Conservation (phyloP, 2,888 invertebrate species). For the Yponomeuta malinellus region DNA sequence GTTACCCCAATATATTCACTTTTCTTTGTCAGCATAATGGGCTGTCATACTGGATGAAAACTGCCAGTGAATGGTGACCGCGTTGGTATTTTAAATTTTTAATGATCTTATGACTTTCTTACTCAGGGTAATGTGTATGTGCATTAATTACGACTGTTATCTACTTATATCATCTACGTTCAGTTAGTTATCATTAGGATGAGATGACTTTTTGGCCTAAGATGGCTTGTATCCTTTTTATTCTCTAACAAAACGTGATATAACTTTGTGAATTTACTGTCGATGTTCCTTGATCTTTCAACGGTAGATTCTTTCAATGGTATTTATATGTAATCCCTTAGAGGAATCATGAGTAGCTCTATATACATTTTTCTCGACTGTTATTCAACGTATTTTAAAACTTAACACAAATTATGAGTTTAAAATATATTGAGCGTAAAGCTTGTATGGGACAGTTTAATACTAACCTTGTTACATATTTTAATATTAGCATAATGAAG, state of each 20-base stretch:
- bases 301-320: slow-evolving; percentile 40
- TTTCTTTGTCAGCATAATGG: slow-evolving; percentile 1
- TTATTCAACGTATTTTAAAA: neutral
- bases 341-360: slow-evolving; percentile 43
- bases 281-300: slow-evolving; percentile 33
- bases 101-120: slow-evolving; percentile 66
- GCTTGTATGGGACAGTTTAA: slow-evolving; percentile 17
- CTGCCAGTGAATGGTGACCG: neutral
- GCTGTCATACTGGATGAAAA: slow-evolving; percentile 7
- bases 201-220: slow-evolving; percentile 62
- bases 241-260: slow-evolving; percentile 26
- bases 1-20: slow-evolving; percentile 7
- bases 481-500: slow-evolving; percentile 48
- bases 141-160: slow-evolving; percentile 46
- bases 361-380: slow-evolving; percentile 28
- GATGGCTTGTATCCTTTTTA: slow-evolving; percentile 35
- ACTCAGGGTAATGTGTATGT: slow-evolving; percentile 64
- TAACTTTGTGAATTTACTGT: slow-evolving; percentile 28
- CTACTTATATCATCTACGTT: slow-evolving; percentile 49
- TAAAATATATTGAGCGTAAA: neutral
- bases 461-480: slow-evolving; percentile 50
- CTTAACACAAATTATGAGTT: neutral
- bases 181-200: slow-evolving; percentile 47
- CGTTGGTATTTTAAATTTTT: slow-evolving; percentile 11
- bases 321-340: slow-evolving; percentile 41